Evolutionary conservation across 2,888 invertebrate genomes (phyloP).

Genomic region (Epinotia ramella): DNA sequence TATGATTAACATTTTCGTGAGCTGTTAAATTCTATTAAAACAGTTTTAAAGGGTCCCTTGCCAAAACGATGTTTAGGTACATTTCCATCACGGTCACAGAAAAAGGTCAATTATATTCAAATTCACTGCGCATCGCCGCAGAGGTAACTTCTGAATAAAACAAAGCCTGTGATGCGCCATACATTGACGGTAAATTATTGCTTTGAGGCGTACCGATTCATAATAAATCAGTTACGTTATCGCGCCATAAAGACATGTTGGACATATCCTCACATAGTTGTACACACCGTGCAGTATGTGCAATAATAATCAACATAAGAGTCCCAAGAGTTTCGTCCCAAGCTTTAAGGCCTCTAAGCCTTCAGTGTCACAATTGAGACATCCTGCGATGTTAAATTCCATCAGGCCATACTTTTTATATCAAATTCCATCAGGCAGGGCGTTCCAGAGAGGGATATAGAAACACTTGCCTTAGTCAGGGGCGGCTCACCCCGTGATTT

Average conservation of each 20-base stretch:
- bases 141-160: slow-evolving; percentile 35
- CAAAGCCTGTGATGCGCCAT: slow-evolving; percentile 18
- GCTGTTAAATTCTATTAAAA: neutral
- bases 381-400: too few species aligned
- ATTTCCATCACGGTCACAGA: neutral
- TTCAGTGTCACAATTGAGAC: too few species aligned
- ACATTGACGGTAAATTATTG: slow-evolving; percentile 22
- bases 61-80: neutral
- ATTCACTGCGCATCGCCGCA: slow-evolving; percentile 13
- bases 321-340: too few species aligned
- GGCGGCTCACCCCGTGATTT: too few species aligned
- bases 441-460: too few species aligned
- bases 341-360: too few species aligned
- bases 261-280: neutral
- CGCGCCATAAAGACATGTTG: neutral
- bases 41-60: neutral
- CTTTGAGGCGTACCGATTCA: slow-evolving; percentile 30
- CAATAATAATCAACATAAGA: too few species aligned
- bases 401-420: too few species aligned
- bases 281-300: too few species aligned
- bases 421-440: too few species aligned
- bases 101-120: slow-evolving; percentile 3
- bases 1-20: neutral
- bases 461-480: too few species aligned
- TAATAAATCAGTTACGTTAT: slow-evolving; percentile 14